A percentile compares a stretch with the other conserved stretches of the same genome.
Conservation (phyloP, 2,797 vertebrate species). For the Caiman crocodilus region DNA sequence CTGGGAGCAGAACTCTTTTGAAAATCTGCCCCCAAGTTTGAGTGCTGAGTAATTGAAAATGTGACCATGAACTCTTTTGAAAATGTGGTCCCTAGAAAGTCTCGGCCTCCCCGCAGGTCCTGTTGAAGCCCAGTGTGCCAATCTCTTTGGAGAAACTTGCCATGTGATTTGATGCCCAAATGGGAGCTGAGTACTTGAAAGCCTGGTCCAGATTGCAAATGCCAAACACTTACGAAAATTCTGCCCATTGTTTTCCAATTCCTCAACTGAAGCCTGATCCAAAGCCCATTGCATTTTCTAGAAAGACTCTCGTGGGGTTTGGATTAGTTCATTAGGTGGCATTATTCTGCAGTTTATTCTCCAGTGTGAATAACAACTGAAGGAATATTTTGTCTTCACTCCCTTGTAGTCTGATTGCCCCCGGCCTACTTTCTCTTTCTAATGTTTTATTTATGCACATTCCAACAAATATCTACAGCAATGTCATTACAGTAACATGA, state of each 20-base stretch:
- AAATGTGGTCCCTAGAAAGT: neutral
- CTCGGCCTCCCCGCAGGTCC: neutral
- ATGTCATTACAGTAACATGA: neutral
- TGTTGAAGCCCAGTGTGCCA: neutral
- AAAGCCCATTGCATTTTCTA: neutral
- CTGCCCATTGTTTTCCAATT: neutral
- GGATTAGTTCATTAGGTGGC: neutral
- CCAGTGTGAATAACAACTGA: neutral
- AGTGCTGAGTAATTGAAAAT: fast-evolving
- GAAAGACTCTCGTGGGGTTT: neutral
- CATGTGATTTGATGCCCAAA: neutral
- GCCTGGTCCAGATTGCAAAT: neutral
- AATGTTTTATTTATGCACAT: neutral
- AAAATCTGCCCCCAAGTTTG: neutral
- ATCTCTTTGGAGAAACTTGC: neutral
- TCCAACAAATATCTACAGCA: neutral
- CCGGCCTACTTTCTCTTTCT: neutral
- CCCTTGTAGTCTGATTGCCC: neutral
- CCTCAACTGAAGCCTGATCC: neutral
- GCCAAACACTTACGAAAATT: neutral
- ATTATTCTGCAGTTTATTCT: neutral
- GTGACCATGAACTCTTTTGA: neutral
- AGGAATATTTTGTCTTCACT: neutral
- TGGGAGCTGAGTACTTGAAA: neutral
- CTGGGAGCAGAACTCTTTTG: neutral